Evolutionary conservation across 2,888 invertebrate genomes (phyloP), one percentile per base, ranked within the genome.

Genomic region (Xylota segnis): DNA sequence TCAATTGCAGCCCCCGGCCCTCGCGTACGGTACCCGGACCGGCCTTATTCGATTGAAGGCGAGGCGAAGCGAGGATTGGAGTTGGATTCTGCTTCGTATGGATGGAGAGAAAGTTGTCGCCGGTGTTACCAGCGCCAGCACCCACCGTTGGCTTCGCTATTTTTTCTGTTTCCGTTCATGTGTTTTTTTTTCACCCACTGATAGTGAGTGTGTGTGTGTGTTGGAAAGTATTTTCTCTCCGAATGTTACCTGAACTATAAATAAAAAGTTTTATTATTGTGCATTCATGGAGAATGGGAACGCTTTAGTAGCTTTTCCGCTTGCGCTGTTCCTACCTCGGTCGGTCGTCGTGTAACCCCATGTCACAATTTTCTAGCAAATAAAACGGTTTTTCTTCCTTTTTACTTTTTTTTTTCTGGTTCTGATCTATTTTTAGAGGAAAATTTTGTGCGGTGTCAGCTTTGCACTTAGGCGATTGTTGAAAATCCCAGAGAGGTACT

Each of bases 241-340:
- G 18, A 84, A 61, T 72, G 66, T 68, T 77, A 82, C 86, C 86
- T 86, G 86, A 72, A 81, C 82, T 82, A 82, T 86, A 86, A 86
- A 86, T 77, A 86, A 86, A 86, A 86, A 86, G 72, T 86, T 86
- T 66, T 82, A 86, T 82, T 86, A 86, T 76, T 86, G 86, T 68
- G 82, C 86, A 77, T 66, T 86, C 82, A 86, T 82, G 86, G 68
- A 34, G 77, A 82, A 82, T 82, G 37, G 68, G 77, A 82, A 71
- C 82, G 86, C 86, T 86, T 72, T 86, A 82, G 86, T 82, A 77
- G 82, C 76, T 86, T 77, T 82, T 72, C 76, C 76, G 68, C 82
- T 68, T 68, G 52, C 47, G 37, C 32, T 32, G 18, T 29, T 61
- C 61, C 52, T 37, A 34, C 52, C 43, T 40, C 10, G 12, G 34